Conservation (phyloP, 2,113 vertebrate genomes). For the Lota lota region DNA sequence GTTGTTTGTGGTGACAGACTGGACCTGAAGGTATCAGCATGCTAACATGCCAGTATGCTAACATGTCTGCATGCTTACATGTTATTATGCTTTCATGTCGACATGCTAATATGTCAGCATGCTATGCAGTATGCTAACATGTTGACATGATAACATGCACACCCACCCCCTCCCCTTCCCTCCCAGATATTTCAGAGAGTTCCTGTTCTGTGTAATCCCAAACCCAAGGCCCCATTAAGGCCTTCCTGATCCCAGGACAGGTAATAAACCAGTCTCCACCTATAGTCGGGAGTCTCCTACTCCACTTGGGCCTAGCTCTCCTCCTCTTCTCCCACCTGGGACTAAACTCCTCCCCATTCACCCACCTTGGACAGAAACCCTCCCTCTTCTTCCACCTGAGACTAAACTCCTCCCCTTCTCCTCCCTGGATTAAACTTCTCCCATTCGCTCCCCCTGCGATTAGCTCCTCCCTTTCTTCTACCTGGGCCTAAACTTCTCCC, state of each 20-base stretch:
- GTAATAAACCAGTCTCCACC: background rate
- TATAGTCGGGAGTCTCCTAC: background rate
- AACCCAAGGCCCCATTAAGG: slow-evolving; percentile 61
- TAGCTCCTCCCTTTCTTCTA: background rate
- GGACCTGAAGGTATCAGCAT: background rate
- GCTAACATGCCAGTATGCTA: background rate
- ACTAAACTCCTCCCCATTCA: too few species aligned
- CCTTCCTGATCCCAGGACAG: slow-evolving; percentile 39
- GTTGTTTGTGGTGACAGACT: too few species aligned
- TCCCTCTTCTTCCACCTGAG: too few species aligned
- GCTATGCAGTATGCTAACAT: background rate
- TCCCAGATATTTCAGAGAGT: slow-evolving; percentile 88
- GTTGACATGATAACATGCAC: slow-evolving; percentile 25
- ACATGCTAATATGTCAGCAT: background rate
- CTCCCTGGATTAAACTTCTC: too few species aligned
- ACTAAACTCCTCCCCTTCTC: too few species aligned
- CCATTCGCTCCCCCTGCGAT: too few species aligned
- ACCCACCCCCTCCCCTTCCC: slow-evolving; percentile 20
- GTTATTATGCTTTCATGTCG: too few species aligned
- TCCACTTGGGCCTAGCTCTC: background rate
- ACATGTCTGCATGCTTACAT: too few species aligned
- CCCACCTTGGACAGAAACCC: too few species aligned
- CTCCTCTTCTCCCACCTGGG: too few species aligned
- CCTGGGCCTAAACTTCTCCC: background rate
- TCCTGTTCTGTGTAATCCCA: slow-evolving; percentile 62